Conservation (phyloP, 2,888 invertebrate species). For the Orthosia gracilis region DNA sequence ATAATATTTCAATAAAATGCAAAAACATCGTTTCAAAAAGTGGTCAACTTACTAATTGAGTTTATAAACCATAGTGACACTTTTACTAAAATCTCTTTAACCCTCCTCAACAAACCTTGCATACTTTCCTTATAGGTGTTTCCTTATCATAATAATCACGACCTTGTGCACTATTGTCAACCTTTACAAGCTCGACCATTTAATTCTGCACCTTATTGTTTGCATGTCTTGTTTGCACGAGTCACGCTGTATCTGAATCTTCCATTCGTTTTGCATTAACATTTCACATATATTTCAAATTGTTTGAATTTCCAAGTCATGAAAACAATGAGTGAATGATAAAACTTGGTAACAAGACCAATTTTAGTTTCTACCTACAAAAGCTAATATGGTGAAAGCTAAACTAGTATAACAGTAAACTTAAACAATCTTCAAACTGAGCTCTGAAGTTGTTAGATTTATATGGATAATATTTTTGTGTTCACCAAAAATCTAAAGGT, state of each 20-base stretch:
- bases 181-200: neutral
- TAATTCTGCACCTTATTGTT: neutral
- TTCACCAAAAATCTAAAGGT: no score
- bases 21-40: neutral
- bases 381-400: conserved; percentile 14
- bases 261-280: neutral
- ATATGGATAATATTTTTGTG: no score
- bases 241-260: neutral
- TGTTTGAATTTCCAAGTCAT: conserved; percentile 7
- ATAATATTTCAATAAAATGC: neutral
- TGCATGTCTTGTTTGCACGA: neutral
- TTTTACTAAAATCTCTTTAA: neutral
- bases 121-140: neutral
- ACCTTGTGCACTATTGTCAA: neutral
- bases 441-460: conserved; percentile 7
- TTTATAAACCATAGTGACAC: neutral
- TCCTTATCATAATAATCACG: neutral
- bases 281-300: neutral
- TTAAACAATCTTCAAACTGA: conserved; percentile 21
- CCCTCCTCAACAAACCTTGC: neutral
- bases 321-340: conserved; percentile 17
- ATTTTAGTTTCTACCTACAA: conserved; percentile 38
- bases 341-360: conserved; percentile 21
- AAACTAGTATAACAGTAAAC: conserved; percentile 22
- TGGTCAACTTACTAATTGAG: neutral